Percentiles rank a stretch among this genome's conserved stretches.
phyloP scores from a whole-genome alignment of 2,113 vertebrate genomes.

The Coptodon rendalli region DNA sequence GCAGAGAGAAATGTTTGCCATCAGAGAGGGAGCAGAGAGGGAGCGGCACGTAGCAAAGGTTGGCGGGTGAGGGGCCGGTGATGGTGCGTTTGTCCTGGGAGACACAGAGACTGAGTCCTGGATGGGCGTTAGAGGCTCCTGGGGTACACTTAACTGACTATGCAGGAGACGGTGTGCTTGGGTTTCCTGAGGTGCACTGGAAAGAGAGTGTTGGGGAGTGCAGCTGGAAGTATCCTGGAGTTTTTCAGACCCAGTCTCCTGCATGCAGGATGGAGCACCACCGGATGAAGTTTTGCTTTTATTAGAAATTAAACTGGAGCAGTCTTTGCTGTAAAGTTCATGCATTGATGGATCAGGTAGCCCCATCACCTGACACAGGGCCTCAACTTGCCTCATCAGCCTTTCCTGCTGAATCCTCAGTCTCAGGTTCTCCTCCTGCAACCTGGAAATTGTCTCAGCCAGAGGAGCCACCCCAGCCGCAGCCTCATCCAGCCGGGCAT shows the following conservation, averaged over 20 bases:
- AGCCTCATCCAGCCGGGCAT: conserved; percentile 69
- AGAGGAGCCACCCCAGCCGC: conserved; percentile 62
- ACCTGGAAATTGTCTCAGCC: conserved; percentile 52
- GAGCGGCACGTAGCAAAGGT: conserved; percentile 75
- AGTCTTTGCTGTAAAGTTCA: conserved; percentile 52
- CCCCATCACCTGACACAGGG: conserved; percentile 66
- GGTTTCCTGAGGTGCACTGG: neutral
- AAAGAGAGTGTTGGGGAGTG: neutral
- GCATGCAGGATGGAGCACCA: neutral
- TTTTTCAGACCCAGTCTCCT: neutral
- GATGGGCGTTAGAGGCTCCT: neutral
- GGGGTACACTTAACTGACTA: neutral
- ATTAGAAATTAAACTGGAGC: neutral
- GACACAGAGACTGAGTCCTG: neutral
- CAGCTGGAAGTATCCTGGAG: neutral
- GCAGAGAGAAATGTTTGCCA: conserved; percentile 50
- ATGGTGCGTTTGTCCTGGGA: neutral
- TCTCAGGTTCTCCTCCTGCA: conserved; percentile 79
- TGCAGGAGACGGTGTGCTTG: neutral
- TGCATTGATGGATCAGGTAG: conserved; percentile 55
- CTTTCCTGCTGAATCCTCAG: conserved; percentile 76
- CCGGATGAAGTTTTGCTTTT: neutral
- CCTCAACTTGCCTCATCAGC: conserved; percentile 72
- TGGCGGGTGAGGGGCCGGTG: conserved; percentile 71
- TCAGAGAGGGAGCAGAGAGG: conserved; percentile 64